Conservation (phyloP, 2,113 vertebrate genomes). For the Haliaeetus leucogaster region DNA sequence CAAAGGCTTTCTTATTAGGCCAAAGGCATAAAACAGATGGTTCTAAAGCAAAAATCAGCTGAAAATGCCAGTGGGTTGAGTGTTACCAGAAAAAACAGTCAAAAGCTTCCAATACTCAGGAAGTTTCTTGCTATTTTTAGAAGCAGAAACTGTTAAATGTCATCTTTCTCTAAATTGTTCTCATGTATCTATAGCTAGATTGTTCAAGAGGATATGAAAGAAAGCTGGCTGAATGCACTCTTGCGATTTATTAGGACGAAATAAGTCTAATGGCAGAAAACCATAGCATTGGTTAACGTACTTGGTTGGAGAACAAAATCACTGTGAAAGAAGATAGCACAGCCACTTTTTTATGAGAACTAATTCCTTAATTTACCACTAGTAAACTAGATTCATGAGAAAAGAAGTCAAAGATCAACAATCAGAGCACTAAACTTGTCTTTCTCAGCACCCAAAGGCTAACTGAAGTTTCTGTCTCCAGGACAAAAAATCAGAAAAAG, state of each 20-base stretch:
- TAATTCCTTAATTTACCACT: not conserved
- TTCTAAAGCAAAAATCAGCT: not conserved
- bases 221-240: not conserved
- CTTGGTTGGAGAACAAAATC: not conserved
- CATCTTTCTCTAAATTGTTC: not conserved
- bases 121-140: not conserved
- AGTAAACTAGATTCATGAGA: not conserved
- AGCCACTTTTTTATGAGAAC: not conserved
- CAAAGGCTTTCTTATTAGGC: not conserved
- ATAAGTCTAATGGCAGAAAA: not conserved
- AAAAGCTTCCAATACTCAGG: not conserved
- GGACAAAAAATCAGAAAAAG: not conserved
- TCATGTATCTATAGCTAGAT: not conserved
- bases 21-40: not conserved
- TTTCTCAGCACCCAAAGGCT: not conserved
- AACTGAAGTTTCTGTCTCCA: not conserved
- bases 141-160: not conserved
- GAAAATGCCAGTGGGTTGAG: not conserved
- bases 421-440: not conserved
- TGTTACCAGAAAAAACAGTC: not conserved
- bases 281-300: not conserved
- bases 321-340: not conserved
- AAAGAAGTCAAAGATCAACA: not conserved
- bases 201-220: not conserved
- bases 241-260: slow-evolving; percentile 6